These are phyloP conservation scores for Corythornis cristatus DNA, from an alignment of 2,113 vertebrate genomes.

Conservation along the genomic window DNA sequence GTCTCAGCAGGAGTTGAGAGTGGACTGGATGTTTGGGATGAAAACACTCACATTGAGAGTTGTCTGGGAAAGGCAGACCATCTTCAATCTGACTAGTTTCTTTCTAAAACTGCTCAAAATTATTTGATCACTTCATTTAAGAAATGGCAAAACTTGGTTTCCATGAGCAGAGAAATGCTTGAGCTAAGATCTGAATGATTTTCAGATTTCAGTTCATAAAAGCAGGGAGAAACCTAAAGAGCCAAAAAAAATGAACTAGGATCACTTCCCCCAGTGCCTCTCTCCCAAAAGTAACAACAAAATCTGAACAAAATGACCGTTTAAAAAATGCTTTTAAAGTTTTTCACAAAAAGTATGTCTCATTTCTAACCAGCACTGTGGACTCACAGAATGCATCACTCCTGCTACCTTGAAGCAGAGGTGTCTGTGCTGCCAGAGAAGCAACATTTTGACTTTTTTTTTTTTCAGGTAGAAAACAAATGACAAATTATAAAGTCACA, in stretches of 20 bases:
- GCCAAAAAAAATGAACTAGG: not conserved
- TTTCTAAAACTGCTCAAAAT: not conserved
- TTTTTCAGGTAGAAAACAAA: not conserved
- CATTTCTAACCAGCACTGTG: not conserved
- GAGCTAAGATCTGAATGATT: not conserved
- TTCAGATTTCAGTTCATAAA: not conserved
- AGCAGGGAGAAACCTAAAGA: not conserved
- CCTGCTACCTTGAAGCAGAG: not conserved
- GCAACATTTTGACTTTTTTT: not conserved
- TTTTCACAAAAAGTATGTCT: not conserved
- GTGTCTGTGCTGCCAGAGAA: not conserved
- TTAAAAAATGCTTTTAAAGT: fast-evolving
- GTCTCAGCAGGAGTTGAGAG: not conserved
- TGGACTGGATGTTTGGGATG: not conserved
- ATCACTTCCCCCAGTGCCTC: not conserved
- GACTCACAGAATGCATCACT: not conserved
- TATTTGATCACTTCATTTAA: not conserved
- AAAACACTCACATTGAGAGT: not conserved
- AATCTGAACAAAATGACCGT: not conserved
- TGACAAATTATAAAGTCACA: not conserved
- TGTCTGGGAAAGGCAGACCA: not conserved
- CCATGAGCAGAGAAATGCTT: not conserved
- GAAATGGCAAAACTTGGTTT: not conserved
- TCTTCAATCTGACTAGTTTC: not conserved
- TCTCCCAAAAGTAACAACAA: not conserved